Evolutionary conservation across 2,888 invertebrate genomes (phyloP).

Genomic region (Lasioglossum zephyrum): DNA sequence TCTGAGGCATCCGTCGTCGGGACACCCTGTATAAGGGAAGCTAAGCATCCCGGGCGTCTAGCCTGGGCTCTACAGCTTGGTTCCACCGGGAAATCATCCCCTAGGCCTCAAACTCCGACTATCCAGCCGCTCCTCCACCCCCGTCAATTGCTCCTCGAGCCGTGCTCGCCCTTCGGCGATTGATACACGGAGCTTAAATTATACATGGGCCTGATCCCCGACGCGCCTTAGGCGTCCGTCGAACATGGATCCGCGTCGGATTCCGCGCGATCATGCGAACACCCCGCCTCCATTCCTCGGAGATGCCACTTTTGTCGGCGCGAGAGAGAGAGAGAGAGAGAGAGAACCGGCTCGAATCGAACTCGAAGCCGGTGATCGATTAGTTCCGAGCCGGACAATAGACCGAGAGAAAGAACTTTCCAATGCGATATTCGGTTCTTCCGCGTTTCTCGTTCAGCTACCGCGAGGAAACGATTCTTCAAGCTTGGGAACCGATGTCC

Average conservation of each 20-base stretch:
- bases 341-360: not conserved
- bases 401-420: not conserved
- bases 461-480: not conserved
- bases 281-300: constrained; percentile 1
- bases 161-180: constrained; percentile 76
- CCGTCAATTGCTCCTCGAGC: constrained; percentile 69
- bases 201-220: constrained; percentile 74
- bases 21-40: constrained; percentile 43
- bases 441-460: not conserved
- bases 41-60: constrained; percentile 63
- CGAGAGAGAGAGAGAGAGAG: not conserved
- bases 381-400: not conserved
- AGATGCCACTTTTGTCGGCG: not conserved
- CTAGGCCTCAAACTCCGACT: constrained; percentile 74
- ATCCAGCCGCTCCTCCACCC: constrained; percentile 57
- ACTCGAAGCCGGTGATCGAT: not conserved
- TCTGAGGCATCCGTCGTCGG: not conserved
- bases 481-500: not conserved
- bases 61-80: constrained; percentile 41
- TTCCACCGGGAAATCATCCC: constrained; percentile 81
- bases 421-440: not conserved
- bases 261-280: constrained; percentile 69
- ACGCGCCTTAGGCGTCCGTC: constrained; percentile 61
- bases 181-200: constrained; percentile 82
- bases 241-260: constrained; percentile 72